Evolutionary conservation across 2,113 vertebrate species (phyloP).

Genomic region (Baryphthengus martii): DNA sequence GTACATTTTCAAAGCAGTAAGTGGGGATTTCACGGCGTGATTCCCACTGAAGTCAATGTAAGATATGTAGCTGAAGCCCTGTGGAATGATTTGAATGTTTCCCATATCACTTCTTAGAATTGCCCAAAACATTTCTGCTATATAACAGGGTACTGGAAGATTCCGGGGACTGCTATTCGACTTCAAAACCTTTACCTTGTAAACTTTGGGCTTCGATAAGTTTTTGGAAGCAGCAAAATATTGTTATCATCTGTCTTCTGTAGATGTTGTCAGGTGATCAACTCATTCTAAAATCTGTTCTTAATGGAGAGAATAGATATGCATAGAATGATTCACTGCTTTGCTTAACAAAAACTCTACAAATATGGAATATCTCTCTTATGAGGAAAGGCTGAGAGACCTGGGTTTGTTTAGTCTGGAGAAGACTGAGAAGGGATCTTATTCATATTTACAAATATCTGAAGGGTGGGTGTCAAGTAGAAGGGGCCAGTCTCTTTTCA

Average conservation of each 20-base stretch:
- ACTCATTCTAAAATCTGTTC: neutral
- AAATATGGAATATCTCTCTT: too few species aligned
- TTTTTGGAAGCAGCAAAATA: neutral
- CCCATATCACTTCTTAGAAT: neutral
- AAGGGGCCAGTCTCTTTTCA: too few species aligned
- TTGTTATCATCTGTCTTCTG: neutral
- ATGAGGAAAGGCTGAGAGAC: too few species aligned
- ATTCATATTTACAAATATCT: too few species aligned
- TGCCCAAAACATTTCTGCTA: neutral
- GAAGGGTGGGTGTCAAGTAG: too few species aligned
- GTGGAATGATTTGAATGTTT: slow-evolving; percentile 19
- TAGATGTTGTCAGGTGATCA: neutral
- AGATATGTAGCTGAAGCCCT: neutral
- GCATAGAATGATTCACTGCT: neutral
- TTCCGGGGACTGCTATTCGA: neutral
- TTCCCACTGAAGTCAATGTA: slow-evolving; percentile 23
- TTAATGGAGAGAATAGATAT: neutral
- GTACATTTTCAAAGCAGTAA: slow-evolving; percentile 28
- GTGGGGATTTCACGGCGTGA: neutral
- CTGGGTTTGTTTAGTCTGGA: too few species aligned
- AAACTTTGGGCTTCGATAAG: neutral
- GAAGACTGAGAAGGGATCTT: too few species aligned
- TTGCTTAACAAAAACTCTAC: neutral
- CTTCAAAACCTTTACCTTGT: neutral
- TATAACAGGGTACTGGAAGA: neutral